These are phyloP conservation scores for Cavia aperea DNA, from an alignment of 2,113 vertebrate genomes.

Conservation along the genomic window DNA sequence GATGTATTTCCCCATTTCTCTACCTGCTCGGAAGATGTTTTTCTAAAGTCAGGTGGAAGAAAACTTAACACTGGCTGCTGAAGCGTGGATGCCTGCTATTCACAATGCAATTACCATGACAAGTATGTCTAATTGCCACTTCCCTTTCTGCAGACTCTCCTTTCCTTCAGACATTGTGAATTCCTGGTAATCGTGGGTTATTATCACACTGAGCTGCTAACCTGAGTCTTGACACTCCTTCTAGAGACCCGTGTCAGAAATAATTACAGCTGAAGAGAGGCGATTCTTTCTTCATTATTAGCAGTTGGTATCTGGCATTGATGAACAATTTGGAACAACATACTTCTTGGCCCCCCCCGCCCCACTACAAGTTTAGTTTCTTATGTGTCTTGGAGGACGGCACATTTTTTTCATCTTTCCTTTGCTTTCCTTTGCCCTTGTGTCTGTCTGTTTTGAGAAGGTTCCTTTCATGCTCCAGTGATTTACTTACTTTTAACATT, in stretches of 20 bases:
- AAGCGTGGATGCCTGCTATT: slow-evolving; percentile 45
- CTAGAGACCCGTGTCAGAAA: slow-evolving; percentile 65
- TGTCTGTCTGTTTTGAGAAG: slow-evolving; percentile 42
- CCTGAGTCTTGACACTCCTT: slow-evolving; percentile 64
- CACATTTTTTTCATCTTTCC: background rate
- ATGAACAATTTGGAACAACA: slow-evolving; percentile 54
- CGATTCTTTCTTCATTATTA: slow-evolving; percentile 55
- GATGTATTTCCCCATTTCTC: slow-evolving; percentile 45
- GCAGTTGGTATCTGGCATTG: slow-evolving; percentile 49
- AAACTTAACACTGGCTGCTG: slow-evolving; percentile 26
- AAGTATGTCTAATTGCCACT: slow-evolving; percentile 69
- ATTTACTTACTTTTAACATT: slow-evolving; percentile 54
- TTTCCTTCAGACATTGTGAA: slow-evolving; percentile 45
- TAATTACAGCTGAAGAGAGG: slow-evolving; percentile 63
- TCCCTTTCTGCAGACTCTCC: slow-evolving; percentile 37
- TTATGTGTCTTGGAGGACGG: background rate
- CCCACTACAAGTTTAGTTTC: background rate
- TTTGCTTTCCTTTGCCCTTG: background rate
- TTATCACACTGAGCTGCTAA: slow-evolving; percentile 67
- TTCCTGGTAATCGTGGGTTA: slow-evolving; percentile 69
- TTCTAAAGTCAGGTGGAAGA: slow-evolving; percentile 56
- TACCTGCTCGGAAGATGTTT: slow-evolving; percentile 54
- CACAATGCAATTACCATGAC: slow-evolving; percentile 73
- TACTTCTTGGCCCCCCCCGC: background rate
- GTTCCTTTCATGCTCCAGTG: slow-evolving; percentile 42